Evolutionary conservation across 2,113 vertebrate genomes (phyloP).

Genomic region (Eclectus roratus): DNA sequence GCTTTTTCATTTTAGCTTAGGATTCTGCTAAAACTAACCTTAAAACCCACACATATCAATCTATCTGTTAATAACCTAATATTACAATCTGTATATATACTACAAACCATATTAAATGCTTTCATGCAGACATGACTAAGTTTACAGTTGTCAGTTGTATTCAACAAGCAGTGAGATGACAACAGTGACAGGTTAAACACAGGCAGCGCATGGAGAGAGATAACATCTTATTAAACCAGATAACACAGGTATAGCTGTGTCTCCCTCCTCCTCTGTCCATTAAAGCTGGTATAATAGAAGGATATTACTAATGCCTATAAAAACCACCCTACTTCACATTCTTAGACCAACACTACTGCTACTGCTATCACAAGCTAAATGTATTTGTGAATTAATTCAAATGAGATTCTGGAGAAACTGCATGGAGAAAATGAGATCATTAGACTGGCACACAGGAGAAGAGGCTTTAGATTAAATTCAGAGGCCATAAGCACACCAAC

Average conservation of each 20-base stretch:
- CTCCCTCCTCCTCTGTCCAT: background rate
- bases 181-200: constrained; percentile 46
- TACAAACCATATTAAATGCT: background rate
- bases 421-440: background rate
- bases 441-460: background rate
- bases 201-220: background rate
- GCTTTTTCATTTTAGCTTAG: background rate
- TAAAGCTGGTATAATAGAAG: background rate
- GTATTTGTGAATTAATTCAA: background rate
- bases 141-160: constrained; percentile 41
- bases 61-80: constrained; percentile 23
- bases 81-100: background rate
- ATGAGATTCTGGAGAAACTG: background rate
- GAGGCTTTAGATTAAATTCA: background rate
- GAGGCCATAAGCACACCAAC: background rate
- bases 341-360: background rate
- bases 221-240: background rate
- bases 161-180: constrained; percentile 18
- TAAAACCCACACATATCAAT: constrained; percentile 39
- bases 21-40: constrained; percentile 17
- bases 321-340: background rate
- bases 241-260: background rate
- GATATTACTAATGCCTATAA: background rate
- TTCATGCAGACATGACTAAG: background rate
- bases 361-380: background rate